Conservation (phyloP, 1,140 invertebrate genomes). For the Pogonognathellus flavescens region DNA sequence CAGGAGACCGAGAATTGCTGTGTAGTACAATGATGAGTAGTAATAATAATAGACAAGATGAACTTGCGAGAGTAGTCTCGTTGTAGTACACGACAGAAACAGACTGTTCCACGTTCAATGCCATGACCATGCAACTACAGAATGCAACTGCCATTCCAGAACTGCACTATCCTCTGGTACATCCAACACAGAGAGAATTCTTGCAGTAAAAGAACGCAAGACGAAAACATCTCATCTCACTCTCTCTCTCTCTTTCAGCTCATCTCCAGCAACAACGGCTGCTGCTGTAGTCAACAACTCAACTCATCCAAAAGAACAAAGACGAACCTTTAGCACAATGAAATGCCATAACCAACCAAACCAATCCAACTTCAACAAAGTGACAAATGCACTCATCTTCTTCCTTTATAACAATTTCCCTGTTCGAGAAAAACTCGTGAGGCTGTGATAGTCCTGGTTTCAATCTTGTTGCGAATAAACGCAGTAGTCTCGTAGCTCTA, state of each 20-base stretch:
- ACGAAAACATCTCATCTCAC: slow-evolving; percentile 2
- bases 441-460: too few relatives aligned
- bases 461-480: too few relatives aligned
- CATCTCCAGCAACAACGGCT: neutral
- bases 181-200: neutral
- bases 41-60: slow-evolving; percentile 10
- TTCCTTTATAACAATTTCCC: too few relatives aligned
- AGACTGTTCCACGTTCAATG: slow-evolving; percentile 14
- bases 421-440: too few relatives aligned
- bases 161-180: slow-evolving; percentile 4
- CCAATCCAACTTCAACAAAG: too few relatives aligned
- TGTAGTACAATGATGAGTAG: slow-evolving; percentile 9
- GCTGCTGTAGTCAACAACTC: too few relatives aligned
- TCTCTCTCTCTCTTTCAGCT: neutral
- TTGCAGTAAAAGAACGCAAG: neutral
- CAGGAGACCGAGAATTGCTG: slow-evolving; percentile 26
- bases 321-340: too few relatives aligned
- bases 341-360: too few relatives aligned
- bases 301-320: too few relatives aligned
- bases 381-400: too few relatives aligned
- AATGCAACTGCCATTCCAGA: neutral
- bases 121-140: neutral
- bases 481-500: too few relatives aligned
- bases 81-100: neutral
- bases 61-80: neutral